A percentile compares a stretch with the other conserved stretches of the same genome.
Evolutionary conservation across 2,888 invertebrate species (phyloP).

Genomic region (Pardosa pseudoannulata): DNA sequence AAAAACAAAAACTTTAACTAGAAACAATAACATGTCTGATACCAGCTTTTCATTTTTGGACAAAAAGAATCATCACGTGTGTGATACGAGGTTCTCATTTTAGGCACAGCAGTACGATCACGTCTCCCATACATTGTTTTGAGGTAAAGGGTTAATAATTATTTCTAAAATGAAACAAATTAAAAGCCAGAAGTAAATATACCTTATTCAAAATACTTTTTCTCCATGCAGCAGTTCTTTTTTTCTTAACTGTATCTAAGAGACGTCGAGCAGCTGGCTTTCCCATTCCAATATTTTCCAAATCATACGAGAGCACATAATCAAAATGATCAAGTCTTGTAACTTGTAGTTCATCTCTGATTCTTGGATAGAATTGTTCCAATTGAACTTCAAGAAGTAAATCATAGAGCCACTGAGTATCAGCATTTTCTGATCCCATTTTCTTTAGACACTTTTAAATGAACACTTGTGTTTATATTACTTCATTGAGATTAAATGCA

Average conservation of each 20-base stretch:
- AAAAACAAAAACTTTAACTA: no score
- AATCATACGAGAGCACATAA: slow-evolving; percentile 95
- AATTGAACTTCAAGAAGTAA: slow-evolving; percentile 92
- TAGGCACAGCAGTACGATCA: no score
- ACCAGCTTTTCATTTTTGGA: no score
- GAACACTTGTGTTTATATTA: no score
- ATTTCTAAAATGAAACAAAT: no score
- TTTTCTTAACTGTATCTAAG: slow-evolving; percentile 93
- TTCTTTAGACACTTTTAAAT: no score
- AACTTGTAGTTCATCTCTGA: slow-evolving; percentile 93
- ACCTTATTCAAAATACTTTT: slow-evolving; percentile 72
- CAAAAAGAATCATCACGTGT: no score
- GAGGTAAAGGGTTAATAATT: no score
- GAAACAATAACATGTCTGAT: no score
- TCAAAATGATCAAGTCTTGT: slow-evolving; percentile 97
- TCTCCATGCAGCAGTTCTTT: slow-evolving; percentile 78
- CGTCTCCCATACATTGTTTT: no score
- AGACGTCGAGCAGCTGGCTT: slow-evolving; percentile 94
- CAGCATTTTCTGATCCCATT: slow-evolving; percentile 68
- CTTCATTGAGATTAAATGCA: no score
- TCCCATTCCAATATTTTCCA: slow-evolving; percentile 95
- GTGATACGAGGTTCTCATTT: no score
- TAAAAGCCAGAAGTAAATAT: background rate
- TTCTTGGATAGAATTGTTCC: slow-evolving; percentile 91
- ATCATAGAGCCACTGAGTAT: slow-evolving; percentile 87